phyloP scores from a whole-genome alignment of 2,888 invertebrate genomes.

The Scaptodrosophila latifasciaeformis region DNA sequence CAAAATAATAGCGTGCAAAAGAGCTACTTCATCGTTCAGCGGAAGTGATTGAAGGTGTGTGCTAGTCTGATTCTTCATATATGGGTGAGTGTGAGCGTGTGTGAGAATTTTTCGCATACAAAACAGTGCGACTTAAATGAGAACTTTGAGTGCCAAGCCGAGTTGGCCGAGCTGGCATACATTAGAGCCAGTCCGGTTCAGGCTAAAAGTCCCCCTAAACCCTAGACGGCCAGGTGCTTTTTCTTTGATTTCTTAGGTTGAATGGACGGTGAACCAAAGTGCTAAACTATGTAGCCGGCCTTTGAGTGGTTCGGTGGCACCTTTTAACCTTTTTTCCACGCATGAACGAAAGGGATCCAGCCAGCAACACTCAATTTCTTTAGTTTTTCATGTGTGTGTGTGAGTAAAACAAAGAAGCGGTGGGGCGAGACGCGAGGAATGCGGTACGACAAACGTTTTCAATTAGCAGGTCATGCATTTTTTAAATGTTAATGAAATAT shows the following conservation, averaged over 20 bases:
- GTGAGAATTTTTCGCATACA: slow-evolving; percentile 55
- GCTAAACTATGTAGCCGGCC: slow-evolving; percentile 72
- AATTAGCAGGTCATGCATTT: slow-evolving; percentile 73
- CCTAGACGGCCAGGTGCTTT: neutral
- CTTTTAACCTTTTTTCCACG: slow-evolving; percentile 53
- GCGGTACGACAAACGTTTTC: slow-evolving; percentile 71
- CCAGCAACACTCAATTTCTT: slow-evolving; percentile 1
- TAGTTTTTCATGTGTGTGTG: slow-evolving; percentile 9
- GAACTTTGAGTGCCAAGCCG: slow-evolving; percentile 59
- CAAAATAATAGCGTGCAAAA: slow-evolving; percentile 74
- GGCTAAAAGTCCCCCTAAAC: slow-evolving; percentile 3
- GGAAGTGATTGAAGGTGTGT: slow-evolving; percentile 74
- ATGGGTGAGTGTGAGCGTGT: slow-evolving; percentile 26
- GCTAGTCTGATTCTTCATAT: slow-evolving; percentile 31
- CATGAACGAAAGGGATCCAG: no score
- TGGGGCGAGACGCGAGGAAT: neutral
- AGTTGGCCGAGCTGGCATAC: slow-evolving; percentile 16
- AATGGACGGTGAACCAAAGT: slow-evolving; percentile 47
- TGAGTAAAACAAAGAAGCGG: neutral
- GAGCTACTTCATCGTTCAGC: slow-evolving; percentile 73
- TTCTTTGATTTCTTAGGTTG: slow-evolving; percentile 54
- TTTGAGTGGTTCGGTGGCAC: slow-evolving; percentile 59
- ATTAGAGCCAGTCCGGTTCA: slow-evolving; percentile 19
- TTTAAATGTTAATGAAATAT: slow-evolving; percentile 66
- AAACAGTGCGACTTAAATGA: slow-evolving; percentile 39